Conservation (phyloP, 2,888 invertebrate genomes). For the Entomobrya proxima region DNA sequence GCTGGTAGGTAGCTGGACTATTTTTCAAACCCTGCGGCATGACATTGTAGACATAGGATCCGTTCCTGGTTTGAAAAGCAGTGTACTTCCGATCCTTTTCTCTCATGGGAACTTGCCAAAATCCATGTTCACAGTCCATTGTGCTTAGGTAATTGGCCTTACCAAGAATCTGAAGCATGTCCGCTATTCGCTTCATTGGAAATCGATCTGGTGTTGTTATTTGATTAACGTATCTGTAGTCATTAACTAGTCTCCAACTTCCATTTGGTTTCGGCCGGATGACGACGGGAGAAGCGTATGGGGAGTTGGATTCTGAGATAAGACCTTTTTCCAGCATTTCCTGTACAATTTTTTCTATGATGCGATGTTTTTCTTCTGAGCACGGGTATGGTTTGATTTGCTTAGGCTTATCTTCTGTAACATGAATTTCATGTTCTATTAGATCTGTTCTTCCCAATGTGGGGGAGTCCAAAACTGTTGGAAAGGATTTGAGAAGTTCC, state of each 20-base stretch:
- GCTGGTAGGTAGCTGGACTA: conserved; percentile 52
- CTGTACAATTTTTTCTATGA: conserved; percentile 34
- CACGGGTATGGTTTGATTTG: background rate
- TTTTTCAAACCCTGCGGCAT: conserved; percentile 64
- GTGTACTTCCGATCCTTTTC: conserved; percentile 24
- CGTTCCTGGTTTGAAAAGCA: conserved; percentile 45
- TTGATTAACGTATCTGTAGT: conserved; percentile 36
- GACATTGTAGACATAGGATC: conserved; percentile 32
- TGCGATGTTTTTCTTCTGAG: background rate
- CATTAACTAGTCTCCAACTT: conserved; percentile 1
- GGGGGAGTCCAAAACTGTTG: conserved; percentile 5
- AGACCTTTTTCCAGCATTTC: conserved; percentile 32
- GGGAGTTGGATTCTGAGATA: conserved; percentile 35
- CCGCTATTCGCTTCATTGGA: conserved; percentile 37
- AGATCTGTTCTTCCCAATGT: background rate
- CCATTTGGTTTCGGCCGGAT: conserved; percentile 35
- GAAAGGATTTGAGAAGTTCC: conserved; percentile 8
- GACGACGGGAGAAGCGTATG: conserved; percentile 32
- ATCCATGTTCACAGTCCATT: conserved; percentile 47
- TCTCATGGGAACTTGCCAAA: conserved; percentile 50
- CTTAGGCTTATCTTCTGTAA: conserved; percentile 30
- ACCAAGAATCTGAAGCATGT: conserved; percentile 17
- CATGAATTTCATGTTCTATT: conserved; percentile 21
- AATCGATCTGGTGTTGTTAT: conserved; percentile 1
- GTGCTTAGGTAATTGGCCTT: conserved; percentile 19